These are phyloP conservation scores for Tylochromis polylepis DNA, from an alignment of 2,113 vertebrate genomes.

Conservation along the genomic window DNA sequence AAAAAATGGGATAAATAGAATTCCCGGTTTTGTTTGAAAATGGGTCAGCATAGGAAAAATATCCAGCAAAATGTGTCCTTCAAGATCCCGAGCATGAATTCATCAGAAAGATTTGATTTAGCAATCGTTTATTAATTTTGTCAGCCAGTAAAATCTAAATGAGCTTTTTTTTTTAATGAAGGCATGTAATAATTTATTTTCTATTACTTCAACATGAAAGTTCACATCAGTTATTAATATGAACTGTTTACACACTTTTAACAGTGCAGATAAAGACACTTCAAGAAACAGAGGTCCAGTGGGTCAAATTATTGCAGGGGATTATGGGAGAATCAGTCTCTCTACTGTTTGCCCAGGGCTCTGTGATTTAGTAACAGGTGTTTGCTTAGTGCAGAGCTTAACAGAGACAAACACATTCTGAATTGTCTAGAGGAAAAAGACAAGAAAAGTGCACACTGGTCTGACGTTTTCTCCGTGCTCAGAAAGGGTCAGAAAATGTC, in stretches of 20 bases:
- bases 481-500: background rate
- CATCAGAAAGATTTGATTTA: fast-evolving
- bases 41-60: background rate
- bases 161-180: background rate
- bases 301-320: background rate
- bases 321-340: background rate
- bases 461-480: background rate
- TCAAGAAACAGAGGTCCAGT: background rate
- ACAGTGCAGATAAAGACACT: background rate
- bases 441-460: background rate
- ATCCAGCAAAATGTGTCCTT: background rate
- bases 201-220: background rate
- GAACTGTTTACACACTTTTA: background rate
- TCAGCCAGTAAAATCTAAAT: fast-evolving
- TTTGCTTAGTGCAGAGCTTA: background rate
- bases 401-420: background rate
- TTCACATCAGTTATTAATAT: background rate
- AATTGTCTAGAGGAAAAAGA: background rate
- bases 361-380: background rate
- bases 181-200: background rate
- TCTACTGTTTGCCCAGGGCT: background rate
- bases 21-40: background rate
- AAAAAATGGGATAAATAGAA: background rate
- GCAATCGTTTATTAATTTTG: background rate
- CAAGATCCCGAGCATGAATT: background rate